Base-by-base conservation (phyloP, 2,888 invertebrate genomes). In the Aphidius colemani region DNA sequence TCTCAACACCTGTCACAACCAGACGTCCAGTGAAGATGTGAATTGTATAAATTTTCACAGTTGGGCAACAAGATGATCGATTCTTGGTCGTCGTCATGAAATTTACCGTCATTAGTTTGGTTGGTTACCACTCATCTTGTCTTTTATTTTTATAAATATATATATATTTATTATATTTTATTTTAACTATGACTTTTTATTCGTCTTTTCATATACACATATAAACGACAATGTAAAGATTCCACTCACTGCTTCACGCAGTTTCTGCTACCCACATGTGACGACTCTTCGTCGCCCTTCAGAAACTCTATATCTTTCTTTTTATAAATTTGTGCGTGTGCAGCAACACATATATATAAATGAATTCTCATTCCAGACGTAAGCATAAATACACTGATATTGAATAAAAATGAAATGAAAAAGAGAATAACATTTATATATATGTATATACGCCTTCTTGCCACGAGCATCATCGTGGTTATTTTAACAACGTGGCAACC, bases 401-500 rank as follows among this genome's bases (percentile, higher is more conserved):
- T 10, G 49, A 63, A 57, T 57, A 53, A 60, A 46, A 61, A 45
- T 65, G 53, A 58, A 64, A 45, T 50, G 51, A 67, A 62, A 61
- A 49, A 58, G 57, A 66, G 55, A 53, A 59, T 61, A 41, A 56
- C 53, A 50, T 55, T 65, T 65, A 67, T 66, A 67, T 18, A 18
- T 65, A 68, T 67, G 61, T 67, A 72, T 69, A 69, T 72, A 71
- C 69, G 70, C 72, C 59, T 59, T 58, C 63, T 63, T 65, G 73
- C 70, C 72, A 70, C 74, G 71, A 72, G 73, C 70, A 71, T 71
- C 69, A 69, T 75, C 78, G 81, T 75, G 80, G 81, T 81, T 81
- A 81, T 81, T 82, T 82, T 81, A 82, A 82, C 82, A 80, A 77
- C 81, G 79, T 80, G 79, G 81, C 78, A 81, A 80, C 76, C 80